Evolutionary conservation across 2,888 invertebrate genomes (phyloP), one percentile per base, ranked within the genome.

Genomic region (Germaria angustata): DNA sequence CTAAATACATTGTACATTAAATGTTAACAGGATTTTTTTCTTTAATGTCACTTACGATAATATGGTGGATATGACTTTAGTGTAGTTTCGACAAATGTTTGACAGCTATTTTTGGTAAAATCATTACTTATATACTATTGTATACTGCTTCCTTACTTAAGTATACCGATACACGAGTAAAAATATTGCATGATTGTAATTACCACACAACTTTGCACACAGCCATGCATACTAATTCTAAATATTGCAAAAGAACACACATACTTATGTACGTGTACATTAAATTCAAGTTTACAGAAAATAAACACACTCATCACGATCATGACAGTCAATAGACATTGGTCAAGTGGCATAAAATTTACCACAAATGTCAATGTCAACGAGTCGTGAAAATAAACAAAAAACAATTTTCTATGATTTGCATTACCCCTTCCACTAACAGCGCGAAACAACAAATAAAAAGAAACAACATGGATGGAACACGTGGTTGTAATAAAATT

Each of bases 291-390:
- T 51, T 51, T 13, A 28, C 8, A 46, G 5, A 46, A 11, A 20
- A n/a, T n/a, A n/a, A n/a, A 39, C 44, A 17, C 15, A 39, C 55
- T 24, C 39, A 32, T 49, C 34, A 72, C 28, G 44, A 66, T 39
- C 36, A 61, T 72, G 51, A 63, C 34, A 66, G 9, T 11, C 39
- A 65, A 8, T 55, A 69, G 41, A 78, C 63, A 68, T 61, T 81
- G 44, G 55, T 63, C 53, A 65, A 82, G 65, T 76, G 71, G 66
- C 68, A 72, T 65, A 68, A 68, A 77, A 83, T 76, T 80, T 79
- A 57, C 80, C 71, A 72, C 76, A 83, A 80, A 84, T 80, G 80
- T 84, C 84, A 84, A 84, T 84, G 84, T 68, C 84, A 84, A 68
- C 77, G 73, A 77, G 51, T 61, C 68, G 59, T 73, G 77, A 84